Evolutionary conservation across 1,140 invertebrate genomes (phyloP), one percentile per base, ranked within the genome.

Genomic region (Oryctes rhinoceros): DNA sequence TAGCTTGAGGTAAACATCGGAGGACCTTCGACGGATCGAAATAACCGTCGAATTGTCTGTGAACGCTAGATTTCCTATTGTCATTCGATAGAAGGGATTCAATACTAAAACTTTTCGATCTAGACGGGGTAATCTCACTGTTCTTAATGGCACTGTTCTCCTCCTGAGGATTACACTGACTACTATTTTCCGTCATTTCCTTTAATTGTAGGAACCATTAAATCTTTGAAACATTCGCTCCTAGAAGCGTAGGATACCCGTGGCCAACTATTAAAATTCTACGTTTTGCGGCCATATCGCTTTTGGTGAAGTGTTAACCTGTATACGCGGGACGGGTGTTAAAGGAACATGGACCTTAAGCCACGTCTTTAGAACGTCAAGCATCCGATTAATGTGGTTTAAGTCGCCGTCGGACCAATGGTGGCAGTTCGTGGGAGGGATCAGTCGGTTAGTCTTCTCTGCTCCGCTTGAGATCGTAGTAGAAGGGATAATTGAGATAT

Each of bases 401-500:
- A 47, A 49, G 75, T 76, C 76, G 9, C 39, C 39, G 49, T 78
- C n/a, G 47, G 47, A n/a, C 81, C 81, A 81, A 81, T 81, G 35
- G 75, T 2, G 15, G 13, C 49, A 37, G 53, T 48, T 47, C 20
- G 65, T 76, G 59, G 81, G 81, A 62, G 81, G 81, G 39, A 76
- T 82, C 71, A 76, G 13, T 11, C 15, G 13, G 71, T n/a, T 49
- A 20, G 11, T 59, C n/a, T 59, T 59, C 53, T 59, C 39, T 59
- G 77, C 44, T 47, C 35, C 71, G 13, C n/a, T 24, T 49, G 75
- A 24, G 37, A 20, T 10, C 47, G 11, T 0, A 47, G 39, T 49
- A 59, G 81, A 30, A 79, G 81, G 81, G 81, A 80, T 80, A 80
- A 82, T 82, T 82, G 76, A 82, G 79, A 80, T 82, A 80, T 78